These are phyloP conservation scores for Catocala sponsa DNA, from an alignment of 2,888 invertebrate species.

Conservation along the genomic window DNA sequence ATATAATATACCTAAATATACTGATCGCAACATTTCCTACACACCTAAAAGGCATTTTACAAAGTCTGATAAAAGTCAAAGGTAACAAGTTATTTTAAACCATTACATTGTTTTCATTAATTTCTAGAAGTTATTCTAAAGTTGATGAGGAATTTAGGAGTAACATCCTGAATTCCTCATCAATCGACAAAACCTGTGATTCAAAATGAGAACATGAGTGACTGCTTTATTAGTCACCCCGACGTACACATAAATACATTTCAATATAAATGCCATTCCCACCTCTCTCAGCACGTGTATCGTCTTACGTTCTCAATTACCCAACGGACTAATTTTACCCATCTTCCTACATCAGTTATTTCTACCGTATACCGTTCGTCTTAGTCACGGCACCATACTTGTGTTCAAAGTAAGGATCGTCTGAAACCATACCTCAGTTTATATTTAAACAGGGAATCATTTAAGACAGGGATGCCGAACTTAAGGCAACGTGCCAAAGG, in stretches of 20 bases:
- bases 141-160: too few species aligned
- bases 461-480: constrained; percentile 7
- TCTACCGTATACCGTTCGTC: constrained; percentile 27
- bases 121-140: background rate
- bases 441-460: constrained; percentile 49
- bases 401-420: constrained; percentile 33
- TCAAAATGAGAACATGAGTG: too few species aligned
- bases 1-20: too few species aligned
- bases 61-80: too few species aligned
- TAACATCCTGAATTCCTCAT: too few species aligned
- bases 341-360: constrained; percentile 35
- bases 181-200: too few species aligned
- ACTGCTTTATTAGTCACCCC: too few species aligned
- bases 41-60: too few species aligned
- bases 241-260: constrained; percentile 9
- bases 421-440: constrained; percentile 38
- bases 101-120: too few species aligned
- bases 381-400: constrained; percentile 45
- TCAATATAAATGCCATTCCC: constrained; percentile 8
- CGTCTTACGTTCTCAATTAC: constrained; percentile 49
- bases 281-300: constrained; percentile 28
- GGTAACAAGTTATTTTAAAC: too few species aligned
- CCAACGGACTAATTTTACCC: constrained; percentile 45
- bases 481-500: background rate
- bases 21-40: too few species aligned